These are phyloP conservation scores for Camponotus vicinus DNA, from an alignment of 1,140 invertebrate species.

Conservation along the genomic window DNA sequence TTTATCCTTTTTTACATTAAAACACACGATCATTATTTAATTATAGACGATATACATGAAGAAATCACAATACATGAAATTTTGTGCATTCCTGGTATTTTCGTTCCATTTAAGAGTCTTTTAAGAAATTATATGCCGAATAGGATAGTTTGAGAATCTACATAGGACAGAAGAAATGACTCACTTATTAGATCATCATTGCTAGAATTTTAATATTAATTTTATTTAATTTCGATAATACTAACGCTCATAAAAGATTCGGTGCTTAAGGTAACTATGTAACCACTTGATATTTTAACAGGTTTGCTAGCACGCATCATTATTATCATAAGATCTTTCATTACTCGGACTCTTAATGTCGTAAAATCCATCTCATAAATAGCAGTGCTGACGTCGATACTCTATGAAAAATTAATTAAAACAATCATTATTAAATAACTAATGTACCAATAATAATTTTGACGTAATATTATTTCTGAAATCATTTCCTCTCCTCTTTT, in stretches of 20 bases:
- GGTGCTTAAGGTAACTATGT: constrained; percentile 62
- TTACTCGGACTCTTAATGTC: constrained; percentile 38
- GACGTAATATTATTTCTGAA: neutral
- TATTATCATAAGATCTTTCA: constrained; percentile 67
- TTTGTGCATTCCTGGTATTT: neutral
- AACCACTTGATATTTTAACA: constrained; percentile 66
- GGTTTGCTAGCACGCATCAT: constrained; percentile 64
- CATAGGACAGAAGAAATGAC: constrained; percentile 46
- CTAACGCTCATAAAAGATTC: constrained; percentile 71
- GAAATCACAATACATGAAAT: neutral
- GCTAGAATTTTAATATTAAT: neutral
- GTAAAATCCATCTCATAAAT: constrained; percentile 76
- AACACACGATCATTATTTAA: neutral
- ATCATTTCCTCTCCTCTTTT: neutral
- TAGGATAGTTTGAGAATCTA: constrained; percentile 75
- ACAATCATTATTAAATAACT: neutral
- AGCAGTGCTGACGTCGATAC: constrained; percentile 45
- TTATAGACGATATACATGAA: neutral
- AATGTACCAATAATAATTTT: neutral
- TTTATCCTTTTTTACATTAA: neutral
- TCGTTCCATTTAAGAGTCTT: constrained; percentile 35
- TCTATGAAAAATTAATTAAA: constrained; percentile 46
- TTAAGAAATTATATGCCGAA: constrained; percentile 75
- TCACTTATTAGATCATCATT: neutral
- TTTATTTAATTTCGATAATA: constrained; percentile 24